Evolutionary conservation across 2,113 vertebrate genomes (phyloP).

Genomic region (Mugil cephalus): DNA sequence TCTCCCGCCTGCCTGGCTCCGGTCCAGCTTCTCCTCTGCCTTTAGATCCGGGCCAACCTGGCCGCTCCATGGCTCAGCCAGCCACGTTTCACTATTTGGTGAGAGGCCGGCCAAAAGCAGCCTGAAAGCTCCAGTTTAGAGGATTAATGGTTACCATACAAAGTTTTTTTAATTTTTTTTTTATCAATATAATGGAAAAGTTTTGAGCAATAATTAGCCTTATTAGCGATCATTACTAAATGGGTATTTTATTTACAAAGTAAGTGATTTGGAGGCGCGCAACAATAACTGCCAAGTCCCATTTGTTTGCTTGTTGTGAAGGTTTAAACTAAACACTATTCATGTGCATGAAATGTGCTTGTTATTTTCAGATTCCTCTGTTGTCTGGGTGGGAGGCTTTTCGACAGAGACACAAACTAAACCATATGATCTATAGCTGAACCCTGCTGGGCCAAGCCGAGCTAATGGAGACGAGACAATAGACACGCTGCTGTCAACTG

Average conservation of each 20-base stretch:
- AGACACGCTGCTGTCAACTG: slow-evolving; percentile 45
- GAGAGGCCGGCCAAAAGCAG: slow-evolving; percentile 45
- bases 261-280: slow-evolving; percentile 25
- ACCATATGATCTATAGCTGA: slow-evolving; percentile 43
- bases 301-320: slow-evolving; percentile 37
- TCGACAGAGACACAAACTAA: slow-evolving; percentile 51
- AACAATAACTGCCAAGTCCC: slow-evolving; percentile 34
- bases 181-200: slow-evolving; percentile 34
- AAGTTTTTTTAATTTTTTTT: slow-evolving; percentile 19
- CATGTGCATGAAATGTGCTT: slow-evolving; percentile 32
- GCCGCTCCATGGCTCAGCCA: slow-evolving; percentile 48
- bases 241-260: slow-evolving; percentile 53
- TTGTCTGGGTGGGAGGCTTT: slow-evolving; percentile 50
- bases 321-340: slow-evolving; percentile 39
- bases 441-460: slow-evolving; percentile 41
- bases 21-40: slow-evolving; percentile 64
- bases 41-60: slow-evolving; percentile 59
- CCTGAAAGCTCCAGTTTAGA: slow-evolving; percentile 50
- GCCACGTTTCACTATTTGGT: slow-evolving; percentile 59
- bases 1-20: slow-evolving; percentile 53
- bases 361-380: slow-evolving; percentile 53
- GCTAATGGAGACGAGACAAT: slow-evolving; percentile 68
- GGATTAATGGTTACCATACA: slow-evolving; percentile 56
- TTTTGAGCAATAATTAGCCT: slow-evolving; percentile 41
- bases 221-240: slow-evolving; percentile 38